phyloP scores from a whole-genome alignment of 2,888 invertebrate species.

The Drosophila formosana region DNA sequence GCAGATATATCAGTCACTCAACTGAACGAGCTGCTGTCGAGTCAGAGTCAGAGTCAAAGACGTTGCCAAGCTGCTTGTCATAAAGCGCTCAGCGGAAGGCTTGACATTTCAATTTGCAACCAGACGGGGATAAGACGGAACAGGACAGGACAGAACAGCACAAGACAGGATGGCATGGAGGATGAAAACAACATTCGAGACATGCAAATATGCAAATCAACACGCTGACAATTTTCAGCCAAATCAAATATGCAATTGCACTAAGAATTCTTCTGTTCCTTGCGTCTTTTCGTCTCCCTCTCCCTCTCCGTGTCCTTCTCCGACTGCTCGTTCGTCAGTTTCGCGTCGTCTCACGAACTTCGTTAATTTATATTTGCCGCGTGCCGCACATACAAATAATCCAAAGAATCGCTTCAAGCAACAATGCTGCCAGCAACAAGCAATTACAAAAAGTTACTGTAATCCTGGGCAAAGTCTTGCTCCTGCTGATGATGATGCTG shows the following conservation, averaged over 20 bases:
- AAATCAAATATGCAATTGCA: constrained; percentile 73
- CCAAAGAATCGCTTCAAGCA: constrained; percentile 63
- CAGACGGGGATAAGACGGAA: constrained; percentile 44
- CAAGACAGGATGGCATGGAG: not conserved
- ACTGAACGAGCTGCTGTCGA: constrained; percentile 24
- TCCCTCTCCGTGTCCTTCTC: not conserved
- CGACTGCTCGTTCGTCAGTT: not conserved
- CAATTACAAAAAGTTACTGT: constrained; percentile 82
- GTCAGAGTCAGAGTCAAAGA: constrained; percentile 37
- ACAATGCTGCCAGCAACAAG: constrained; percentile 72
- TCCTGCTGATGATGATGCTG: constrained; percentile 28
- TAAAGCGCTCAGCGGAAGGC: constrained; percentile 74
- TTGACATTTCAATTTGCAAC: constrained; percentile 80
- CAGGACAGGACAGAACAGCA: constrained; percentile 3
- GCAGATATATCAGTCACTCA: constrained; percentile 73
- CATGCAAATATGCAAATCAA: constrained; percentile 78
- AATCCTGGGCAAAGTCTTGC: constrained; percentile 56
- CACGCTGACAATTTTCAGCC: constrained; percentile 70
- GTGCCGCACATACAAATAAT: constrained; percentile 67
- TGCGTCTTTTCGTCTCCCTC: not conserved
- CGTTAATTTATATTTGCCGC: constrained; percentile 79
- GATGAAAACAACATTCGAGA: constrained; percentile 50
- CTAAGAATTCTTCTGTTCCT: constrained; percentile 38
- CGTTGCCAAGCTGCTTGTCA: constrained; percentile 72
- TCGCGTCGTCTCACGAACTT: constrained; percentile 65